Evolutionary conservation across 1,140 invertebrate species (phyloP).

Genomic region (Megalonaias nervosa): DNA sequence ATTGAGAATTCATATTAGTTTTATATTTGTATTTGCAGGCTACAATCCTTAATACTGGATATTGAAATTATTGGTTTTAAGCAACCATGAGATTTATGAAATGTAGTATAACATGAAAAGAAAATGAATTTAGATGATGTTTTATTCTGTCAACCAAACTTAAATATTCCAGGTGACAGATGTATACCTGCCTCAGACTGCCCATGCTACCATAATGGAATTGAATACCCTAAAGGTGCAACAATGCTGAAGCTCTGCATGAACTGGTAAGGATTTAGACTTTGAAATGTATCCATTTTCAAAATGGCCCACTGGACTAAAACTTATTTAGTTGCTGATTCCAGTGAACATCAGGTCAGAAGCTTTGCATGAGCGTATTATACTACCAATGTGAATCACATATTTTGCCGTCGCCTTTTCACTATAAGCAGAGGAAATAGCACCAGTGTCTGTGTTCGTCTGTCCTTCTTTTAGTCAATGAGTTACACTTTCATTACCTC

Average conservation of each 20-base stretch:
- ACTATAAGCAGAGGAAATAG: no score
- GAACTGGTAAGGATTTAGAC: slow-evolving; percentile 41
- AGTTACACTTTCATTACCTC: no score
- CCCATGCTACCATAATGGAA: slow-evolving; percentile 41
- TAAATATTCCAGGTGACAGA: slow-evolving; percentile 7
- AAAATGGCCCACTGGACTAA: neutral
- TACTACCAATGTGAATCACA: neutral
- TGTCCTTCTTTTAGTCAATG: no score
- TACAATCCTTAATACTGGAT: no score
- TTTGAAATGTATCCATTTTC: neutral
- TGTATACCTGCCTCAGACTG: slow-evolving; percentile 46
- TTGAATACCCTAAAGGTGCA: slow-evolving; percentile 29
- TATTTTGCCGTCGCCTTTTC: neutral
- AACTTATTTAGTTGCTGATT: neutral
- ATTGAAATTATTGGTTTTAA: no score
- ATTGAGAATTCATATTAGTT: no score
- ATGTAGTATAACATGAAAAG: no score
- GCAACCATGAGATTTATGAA: no score
- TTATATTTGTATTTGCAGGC: no score
- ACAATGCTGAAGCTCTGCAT: slow-evolving; percentile 34
- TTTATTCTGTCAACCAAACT: neutral
- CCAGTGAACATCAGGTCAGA: neutral
- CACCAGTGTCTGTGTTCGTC: no score
- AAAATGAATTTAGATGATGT: no score
- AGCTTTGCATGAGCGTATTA: neutral